These are phyloP conservation scores for Stenodera caucasica DNA, from an alignment of 2,888 invertebrate genomes.

Conservation along the genomic window DNA sequence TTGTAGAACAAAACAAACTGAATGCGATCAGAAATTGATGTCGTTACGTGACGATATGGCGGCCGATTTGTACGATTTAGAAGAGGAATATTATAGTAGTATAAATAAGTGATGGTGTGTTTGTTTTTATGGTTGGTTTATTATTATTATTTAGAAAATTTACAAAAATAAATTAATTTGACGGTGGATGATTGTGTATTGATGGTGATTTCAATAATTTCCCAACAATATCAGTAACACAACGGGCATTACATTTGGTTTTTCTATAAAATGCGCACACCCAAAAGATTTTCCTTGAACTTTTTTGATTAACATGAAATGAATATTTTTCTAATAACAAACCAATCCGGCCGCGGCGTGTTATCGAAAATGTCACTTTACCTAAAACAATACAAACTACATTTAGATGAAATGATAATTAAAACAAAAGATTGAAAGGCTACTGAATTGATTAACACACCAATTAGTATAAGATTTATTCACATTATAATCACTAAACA, in stretches of 20 bases:
- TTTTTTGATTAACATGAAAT: conserved; percentile 41
- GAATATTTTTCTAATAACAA: conserved; percentile 41
- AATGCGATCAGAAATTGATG: conserved; percentile 92
- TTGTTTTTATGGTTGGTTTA: not conserved
- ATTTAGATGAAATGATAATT: too few species aligned
- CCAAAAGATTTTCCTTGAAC: conserved; percentile 42
- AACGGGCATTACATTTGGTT: conserved; percentile 41
- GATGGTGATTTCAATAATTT: conserved; percentile 7
- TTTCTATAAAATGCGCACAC: conserved; percentile 42
- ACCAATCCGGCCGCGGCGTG: conserved; percentile 40
- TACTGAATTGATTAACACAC: too few species aligned
- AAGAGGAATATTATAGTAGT: conserved; percentile 91
- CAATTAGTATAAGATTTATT: too few species aligned
- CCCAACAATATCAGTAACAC: conserved; percentile 14
- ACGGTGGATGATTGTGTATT: conserved; percentile 24
- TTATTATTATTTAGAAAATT: too few species aligned
- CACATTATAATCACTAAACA: too few species aligned
- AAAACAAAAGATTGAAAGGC: too few species aligned
- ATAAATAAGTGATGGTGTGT: conserved; percentile 66
- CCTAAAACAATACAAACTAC: not conserved
- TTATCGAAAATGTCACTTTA: conserved; percentile 17
- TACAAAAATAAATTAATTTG: not conserved
- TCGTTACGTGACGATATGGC: conserved; percentile 93
- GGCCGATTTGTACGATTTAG: conserved; percentile 86
- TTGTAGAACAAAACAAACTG: conserved; percentile 80